phyloP scores from a whole-genome alignment of 2,113 vertebrate species.

The Cryptotis parvus region DNA sequence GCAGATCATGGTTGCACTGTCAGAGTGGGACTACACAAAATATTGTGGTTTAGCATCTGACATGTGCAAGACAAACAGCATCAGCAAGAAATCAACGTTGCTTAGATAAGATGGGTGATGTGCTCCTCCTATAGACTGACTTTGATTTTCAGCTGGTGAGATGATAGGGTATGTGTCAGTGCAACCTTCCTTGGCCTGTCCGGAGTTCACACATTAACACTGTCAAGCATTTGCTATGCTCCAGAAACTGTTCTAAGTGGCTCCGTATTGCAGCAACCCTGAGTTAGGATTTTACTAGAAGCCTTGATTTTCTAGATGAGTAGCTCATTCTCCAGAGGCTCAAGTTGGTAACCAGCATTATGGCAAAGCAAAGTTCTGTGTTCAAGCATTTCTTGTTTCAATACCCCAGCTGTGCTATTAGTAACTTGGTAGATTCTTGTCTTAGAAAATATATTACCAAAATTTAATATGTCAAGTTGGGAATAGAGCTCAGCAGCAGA shows the following conservation, averaged over 20 bases:
- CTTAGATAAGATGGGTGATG: no score
- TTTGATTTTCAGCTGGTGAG: neutral
- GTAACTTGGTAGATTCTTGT: neutral
- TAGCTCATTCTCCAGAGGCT: neutral
- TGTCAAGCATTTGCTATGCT: neutral
- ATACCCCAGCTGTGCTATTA: neutral
- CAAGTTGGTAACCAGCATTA: neutral
- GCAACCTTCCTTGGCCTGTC: neutral
- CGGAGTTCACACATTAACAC: neutral
- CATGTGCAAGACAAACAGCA: neutral
- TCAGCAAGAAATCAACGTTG: neutral
- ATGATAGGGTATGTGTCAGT: neutral
- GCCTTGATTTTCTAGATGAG: neutral
- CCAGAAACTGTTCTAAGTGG: neutral
- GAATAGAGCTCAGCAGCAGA: no score
- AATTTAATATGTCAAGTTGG: neutral
- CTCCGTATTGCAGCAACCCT: neutral
- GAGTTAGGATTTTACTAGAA: neutral
- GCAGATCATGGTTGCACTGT: neutral
- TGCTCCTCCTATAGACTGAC: neutral
- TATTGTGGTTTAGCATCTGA: neutral
- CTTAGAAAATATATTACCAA: neutral
- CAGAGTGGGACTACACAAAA: neutral
- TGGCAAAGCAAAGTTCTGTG: neutral
- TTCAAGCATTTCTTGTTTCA: constrained; percentile 18